Evolutionary conservation across 2,797 vertebrate genomes (phyloP).

Genomic region (Falco rusticolus): DNA sequence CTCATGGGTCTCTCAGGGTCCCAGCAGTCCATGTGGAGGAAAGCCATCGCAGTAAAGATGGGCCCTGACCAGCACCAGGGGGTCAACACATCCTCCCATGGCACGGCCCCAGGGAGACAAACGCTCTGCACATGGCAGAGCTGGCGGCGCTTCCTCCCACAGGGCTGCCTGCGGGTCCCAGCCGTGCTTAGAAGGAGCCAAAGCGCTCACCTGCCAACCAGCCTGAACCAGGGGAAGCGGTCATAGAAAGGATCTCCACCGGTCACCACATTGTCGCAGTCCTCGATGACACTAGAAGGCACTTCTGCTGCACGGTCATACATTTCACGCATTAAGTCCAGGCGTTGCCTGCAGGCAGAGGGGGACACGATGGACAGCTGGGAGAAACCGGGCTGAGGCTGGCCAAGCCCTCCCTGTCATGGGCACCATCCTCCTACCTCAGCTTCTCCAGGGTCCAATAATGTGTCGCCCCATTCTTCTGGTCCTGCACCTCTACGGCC

Average conservation of each 20-base stretch:
- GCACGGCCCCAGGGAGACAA: fast-evolving
- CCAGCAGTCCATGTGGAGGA: neutral
- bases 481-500: conserved; percentile 96
- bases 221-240: conserved; percentile 98
- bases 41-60: neutral
- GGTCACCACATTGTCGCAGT: conserved; percentile 91
- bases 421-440: conserved; percentile 75
- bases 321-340: conserved; percentile 98
- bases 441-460: conserved; percentile 98
- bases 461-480: conserved; percentile 96
- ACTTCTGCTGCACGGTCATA: conserved; percentile 95
- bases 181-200: neutral
- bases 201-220: conserved; percentile 94
- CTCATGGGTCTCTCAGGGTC: neutral
- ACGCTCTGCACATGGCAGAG: fast-evolving
- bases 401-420: fast-evolving
- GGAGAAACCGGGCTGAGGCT: neutral
- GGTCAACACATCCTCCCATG: fast-evolving
- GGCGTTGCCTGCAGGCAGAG: conserved; percentile 84
- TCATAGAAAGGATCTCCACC: conserved; percentile 98
- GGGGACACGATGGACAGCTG: fast-evolving
- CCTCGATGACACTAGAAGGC: conserved; percentile 86
- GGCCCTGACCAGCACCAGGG: neutral
- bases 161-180: neutral
- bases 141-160: neutral